Evolutionary conservation across 2,888 invertebrate species (phyloP).

Genomic region (Agrochola circellaris): DNA sequence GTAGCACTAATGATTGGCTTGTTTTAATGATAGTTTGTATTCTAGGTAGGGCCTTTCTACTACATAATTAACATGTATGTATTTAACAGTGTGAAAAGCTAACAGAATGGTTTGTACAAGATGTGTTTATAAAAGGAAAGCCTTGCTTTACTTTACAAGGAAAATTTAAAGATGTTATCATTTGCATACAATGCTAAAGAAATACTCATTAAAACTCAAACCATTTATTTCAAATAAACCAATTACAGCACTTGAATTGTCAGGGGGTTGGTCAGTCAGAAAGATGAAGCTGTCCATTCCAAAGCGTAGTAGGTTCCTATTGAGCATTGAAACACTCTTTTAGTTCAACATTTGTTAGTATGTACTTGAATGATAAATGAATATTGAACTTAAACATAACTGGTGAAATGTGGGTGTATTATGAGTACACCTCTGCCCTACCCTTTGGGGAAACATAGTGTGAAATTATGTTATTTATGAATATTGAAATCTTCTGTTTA

Average conservation of each 20-base stretch:
- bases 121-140: constrained; percentile 19
- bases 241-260: too few relatives aligned
- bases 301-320: too few relatives aligned
- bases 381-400: not conserved
- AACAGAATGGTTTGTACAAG: constrained; percentile 26
- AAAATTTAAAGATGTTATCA: constrained; percentile 54
- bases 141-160: constrained; percentile 32
- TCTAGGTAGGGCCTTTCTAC: not conserved
- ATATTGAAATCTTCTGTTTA: not conserved
- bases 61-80: constrained; percentile 15
- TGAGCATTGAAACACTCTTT: too few relatives aligned
- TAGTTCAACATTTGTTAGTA: not conserved
- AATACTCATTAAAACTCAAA: constrained; percentile 37
- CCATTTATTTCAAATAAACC: too few relatives aligned
- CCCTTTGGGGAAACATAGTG: too few relatives aligned
- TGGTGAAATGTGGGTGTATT: too few relatives aligned
- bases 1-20: not conserved
- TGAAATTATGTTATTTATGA: not conserved
- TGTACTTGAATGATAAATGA: constrained; percentile 30
- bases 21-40: constrained; percentile 9
- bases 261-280: too few relatives aligned
- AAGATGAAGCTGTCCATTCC: too few relatives aligned
- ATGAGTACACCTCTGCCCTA: too few relatives aligned
- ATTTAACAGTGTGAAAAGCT: not conserved
- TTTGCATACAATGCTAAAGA: constrained; percentile 55